Base-by-base conservation (phyloP, 1,140 invertebrate species). In the Diachasmimorpha longicaudata region DNA sequence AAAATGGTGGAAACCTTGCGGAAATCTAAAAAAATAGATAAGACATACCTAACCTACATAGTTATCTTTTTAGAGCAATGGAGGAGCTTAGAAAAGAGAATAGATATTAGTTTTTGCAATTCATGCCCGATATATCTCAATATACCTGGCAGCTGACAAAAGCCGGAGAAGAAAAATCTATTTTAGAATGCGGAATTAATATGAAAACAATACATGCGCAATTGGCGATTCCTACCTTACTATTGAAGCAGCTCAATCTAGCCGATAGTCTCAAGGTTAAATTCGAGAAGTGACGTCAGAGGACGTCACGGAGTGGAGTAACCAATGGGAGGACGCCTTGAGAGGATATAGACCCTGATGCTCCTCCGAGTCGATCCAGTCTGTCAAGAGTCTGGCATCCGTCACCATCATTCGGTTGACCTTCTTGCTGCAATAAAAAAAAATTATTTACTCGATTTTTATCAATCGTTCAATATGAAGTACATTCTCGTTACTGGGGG, bases 401-500 rank as follows among this genome's bases (percentile, higher is more conserved):
- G 23, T 48, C 21, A 75, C 23, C 42, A 68, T 37, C 70, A 55
- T n/a, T 69, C 9, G 16, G 63, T 25, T 14, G 16, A 23, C 11
- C 44, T 11, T 63, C 4, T 44, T 68, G n/a, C n/a, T 31, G 31
- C 37, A 16, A 39, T 39, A 6, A 16, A 37, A 19, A 55, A 52
- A 25, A 36, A 36, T 39, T 9, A 10, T 69, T 21, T 69, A n/a
- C 8, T 69, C 31, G 10, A 42, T 1, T 21, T 19, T 72, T 3
- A 52, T 31, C 13, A 71, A 42, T 23, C 13, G 58, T 31, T 39
- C 42, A 74, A 42, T 21, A 97, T 98, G 95, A 99, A 99, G 88
- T 99, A 99, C 84, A 97, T 99, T 83, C 90, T 99, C 78, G 97
- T 99, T 4, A 99, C 98, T 71, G 98, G 98, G 70, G 98, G 98